Percentiles rank a stretch among this genome's conserved stretches.
These are phyloP conservation scores for Fragum sueziense DNA, from an alignment of 2,888 invertebrate genomes.

Conservation along the genomic window DNA sequence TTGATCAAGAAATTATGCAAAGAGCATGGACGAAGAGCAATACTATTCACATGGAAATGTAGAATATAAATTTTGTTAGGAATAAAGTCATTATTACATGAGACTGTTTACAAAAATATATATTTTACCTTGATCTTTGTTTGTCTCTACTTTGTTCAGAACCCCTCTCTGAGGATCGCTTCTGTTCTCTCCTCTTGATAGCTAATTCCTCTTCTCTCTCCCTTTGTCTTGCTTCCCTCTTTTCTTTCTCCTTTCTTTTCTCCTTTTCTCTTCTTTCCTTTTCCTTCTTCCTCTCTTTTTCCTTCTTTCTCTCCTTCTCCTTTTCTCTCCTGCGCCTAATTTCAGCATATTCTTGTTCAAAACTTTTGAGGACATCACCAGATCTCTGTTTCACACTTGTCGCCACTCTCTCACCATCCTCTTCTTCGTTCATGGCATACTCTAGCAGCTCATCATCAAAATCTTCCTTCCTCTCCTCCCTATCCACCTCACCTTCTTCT, in stretches of 20 bases:
- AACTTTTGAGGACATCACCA: conserved; percentile 45
- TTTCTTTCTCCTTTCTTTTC: conserved; percentile 48
- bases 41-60: too few relatives aligned
- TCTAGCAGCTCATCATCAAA: conserved; percentile 59
- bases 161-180: conserved; percentile 30
- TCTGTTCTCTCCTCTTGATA: conserved; percentile 45
- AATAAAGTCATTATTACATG: too few relatives aligned
- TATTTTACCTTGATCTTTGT: conserved; percentile 5
- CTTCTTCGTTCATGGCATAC: conserved; percentile 60
- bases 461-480: conserved; percentile 65
- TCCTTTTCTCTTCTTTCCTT: conserved; percentile 53
- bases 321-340: conserved; percentile 50
- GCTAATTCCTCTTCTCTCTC: conserved; percentile 52
- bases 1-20: too few relatives aligned
- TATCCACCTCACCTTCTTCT: conserved; percentile 80
- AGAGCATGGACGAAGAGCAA: too few relatives aligned
- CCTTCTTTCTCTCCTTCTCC: conserved; percentile 52
- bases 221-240: conserved; percentile 51
- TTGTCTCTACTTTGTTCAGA: conserved; percentile 17
- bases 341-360: conserved; percentile 54
- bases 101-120: too few relatives aligned
- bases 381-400: conserved; percentile 26
- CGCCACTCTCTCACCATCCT: conserved; percentile 8
- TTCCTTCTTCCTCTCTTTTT: conserved; percentile 40
- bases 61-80: too few relatives aligned